Percentiles rank a stretch among this genome's conserved stretches.
phyloP scores from a whole-genome alignment of 2,113 vertebrate species.

The Serinus canaria region DNA sequence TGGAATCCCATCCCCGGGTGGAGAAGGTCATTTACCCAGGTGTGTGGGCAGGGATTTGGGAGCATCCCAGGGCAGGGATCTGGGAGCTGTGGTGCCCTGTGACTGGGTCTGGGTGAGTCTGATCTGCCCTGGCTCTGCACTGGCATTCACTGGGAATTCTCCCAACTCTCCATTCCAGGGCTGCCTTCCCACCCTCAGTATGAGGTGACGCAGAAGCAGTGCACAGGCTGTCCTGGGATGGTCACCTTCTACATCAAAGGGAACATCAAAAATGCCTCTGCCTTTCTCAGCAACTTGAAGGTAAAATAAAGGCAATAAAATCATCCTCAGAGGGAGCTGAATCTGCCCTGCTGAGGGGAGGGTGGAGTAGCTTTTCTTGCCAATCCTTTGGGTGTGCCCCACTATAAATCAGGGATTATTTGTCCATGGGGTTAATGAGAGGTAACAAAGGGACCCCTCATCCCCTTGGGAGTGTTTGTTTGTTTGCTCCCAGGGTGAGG shows the following conservation, averaged over 20 bases:
- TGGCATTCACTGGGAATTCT: neutral
- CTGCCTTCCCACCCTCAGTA: constrained; percentile 89
- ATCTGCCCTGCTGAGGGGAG: neutral
- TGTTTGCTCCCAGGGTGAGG: neutral
- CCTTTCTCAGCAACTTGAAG: constrained; percentile 87
- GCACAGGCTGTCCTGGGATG: constrained; percentile 88
- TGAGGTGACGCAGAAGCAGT: constrained; percentile 82
- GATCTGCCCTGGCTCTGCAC: neutral
- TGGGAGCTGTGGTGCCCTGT: neutral
- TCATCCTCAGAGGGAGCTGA: neutral
- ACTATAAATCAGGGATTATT: neutral
- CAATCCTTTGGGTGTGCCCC: neutral
- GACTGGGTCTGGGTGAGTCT: neutral
- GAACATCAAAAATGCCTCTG: constrained; percentile 72
- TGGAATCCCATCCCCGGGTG: constrained; percentile 81
- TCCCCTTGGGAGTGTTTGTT: neutral
- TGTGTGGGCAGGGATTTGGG: neutral
- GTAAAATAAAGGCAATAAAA: constrained; percentile 59
- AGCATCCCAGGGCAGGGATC: neutral
- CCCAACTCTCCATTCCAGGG: constrained; percentile 68
- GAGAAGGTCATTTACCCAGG: constrained; percentile 91
- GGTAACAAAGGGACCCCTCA: neutral
- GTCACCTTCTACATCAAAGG: constrained; percentile 90
- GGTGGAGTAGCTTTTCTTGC: neutral
- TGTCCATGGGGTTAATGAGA: neutral